Percentiles rank a stretch among this genome's conserved stretches.
phyloP scores from a whole-genome alignment of 1,140 invertebrate species.

The Bombyx mandarina region DNA sequence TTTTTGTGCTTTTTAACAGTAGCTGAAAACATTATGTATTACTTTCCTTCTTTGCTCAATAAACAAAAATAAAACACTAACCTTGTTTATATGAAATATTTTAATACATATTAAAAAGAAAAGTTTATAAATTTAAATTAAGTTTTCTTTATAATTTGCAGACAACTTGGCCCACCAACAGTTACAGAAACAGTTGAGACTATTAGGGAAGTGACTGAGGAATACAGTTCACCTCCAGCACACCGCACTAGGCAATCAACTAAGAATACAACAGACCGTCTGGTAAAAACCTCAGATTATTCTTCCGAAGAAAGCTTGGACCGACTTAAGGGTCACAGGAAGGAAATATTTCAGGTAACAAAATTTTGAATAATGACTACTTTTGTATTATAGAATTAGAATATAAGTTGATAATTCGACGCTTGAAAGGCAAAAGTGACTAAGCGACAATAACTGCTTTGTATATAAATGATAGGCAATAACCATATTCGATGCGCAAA shows the following conservation, averaged over 20 bases:
- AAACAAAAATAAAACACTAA: too few species aligned
- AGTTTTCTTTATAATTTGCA: constrained; percentile 14
- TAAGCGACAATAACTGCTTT: too few species aligned
- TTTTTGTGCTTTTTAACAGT: too few species aligned
- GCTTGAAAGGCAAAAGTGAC: too few species aligned
- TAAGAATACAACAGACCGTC: constrained; percentile 23
- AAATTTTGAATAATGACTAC: background rate
- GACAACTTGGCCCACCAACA: constrained; percentile 33
- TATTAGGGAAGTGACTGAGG: constrained; percentile 29
- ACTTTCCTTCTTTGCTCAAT: too few species aligned
- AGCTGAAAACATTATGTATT: too few species aligned
- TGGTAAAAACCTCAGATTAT: constrained; percentile 67
- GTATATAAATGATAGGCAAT: too few species aligned
- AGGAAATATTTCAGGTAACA: constrained; percentile 52
- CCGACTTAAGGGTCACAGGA: constrained; percentile 30
- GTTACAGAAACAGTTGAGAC: constrained; percentile 28
- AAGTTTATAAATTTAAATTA: background rate
- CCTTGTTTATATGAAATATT: too few species aligned
- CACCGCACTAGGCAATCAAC: constrained; percentile 31
- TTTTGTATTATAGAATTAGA: too few species aligned
- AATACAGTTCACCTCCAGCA: constrained; percentile 15
- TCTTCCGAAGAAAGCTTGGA: constrained; percentile 68
- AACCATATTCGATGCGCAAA: too few species aligned
- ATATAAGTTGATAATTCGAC: too few species aligned
- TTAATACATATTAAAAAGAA: background rate